Evolutionary conservation across 2,888 invertebrate species (phyloP), one percentile per base, ranked within the genome.

Genomic region (Galeopsomyia nigrocyanea): DNA sequence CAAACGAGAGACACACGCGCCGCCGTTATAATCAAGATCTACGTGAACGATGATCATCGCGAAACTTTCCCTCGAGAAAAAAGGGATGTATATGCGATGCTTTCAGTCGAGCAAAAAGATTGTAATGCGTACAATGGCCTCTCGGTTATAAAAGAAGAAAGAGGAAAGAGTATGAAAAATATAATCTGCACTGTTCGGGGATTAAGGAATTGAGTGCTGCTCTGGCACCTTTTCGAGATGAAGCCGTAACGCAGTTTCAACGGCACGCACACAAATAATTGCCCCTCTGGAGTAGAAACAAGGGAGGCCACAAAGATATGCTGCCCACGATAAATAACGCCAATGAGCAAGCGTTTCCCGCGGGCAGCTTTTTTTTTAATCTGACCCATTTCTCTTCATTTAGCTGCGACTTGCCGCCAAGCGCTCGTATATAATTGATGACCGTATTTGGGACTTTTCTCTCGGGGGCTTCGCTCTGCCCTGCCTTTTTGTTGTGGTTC

Each of bases 161-260:
- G 57, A 31, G 6, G 49, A 13, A 50, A 39, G 22, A 50, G 22
- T 1, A 13, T 14, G 17, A 55, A 16, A 26, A 10, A 39, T 39
- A 49, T 64, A 70, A 80, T 81, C 78, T 77, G 80, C 78, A 82
- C 81, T 82, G 82, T 83, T 78, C 80, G 64, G 73, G 81, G 82
- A 82, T 83, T 83, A 83, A 81, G 80, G 78, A 78, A 78, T 78
- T 76, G 78, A 76, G 75, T 73, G 72, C 63, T 26, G 67, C 64
- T 50, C 68, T 58, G 51, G 55, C 51, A 39, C n/a, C 58, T 22
- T 50, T 61, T 66, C 60, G 50, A 19, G 49, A 66, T 71, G 56
- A 74, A 71, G 73, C 55, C 63, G 14, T 64, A 46, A 60, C 19
- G 22, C 47, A 6, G 2, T 17, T 50, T 14, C 16, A 31, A n/a